Base-by-base conservation (phyloP, 2,888 invertebrate species). In the Drosophila pseudotalamancana region DNA sequence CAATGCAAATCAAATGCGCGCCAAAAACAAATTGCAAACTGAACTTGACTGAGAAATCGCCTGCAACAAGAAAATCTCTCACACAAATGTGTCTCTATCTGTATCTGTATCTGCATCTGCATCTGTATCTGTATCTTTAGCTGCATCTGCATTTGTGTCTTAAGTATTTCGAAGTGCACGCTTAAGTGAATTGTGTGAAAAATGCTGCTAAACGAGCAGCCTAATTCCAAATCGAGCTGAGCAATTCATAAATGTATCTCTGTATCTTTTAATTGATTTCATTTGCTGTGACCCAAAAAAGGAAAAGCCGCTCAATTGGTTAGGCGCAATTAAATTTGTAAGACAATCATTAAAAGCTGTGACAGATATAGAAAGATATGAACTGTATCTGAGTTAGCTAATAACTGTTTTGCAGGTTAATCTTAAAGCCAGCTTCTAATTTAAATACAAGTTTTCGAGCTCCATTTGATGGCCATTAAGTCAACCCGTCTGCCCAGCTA, bases 1-100 rank as follows among this genome's bases (percentile, higher is more conserved):
- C 71, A 68, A 76, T 53, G 61, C 67, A 63, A 83, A 77, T 73
- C 70, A 77, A 85, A 78, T 76, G 72, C 75, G 72, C 78, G 74
- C 77, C 77, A 79, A 66, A 80, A 76, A 77, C 76, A 86, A 88
- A 88, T 88, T 85, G 83, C 80, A 66, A 87, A 88, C 85, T 89
- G 89, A 89, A 89, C 89, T 89, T 89, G 89, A 89, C 86, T 89
- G 86, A 77, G 87, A 88, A 89, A 87, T 78, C 74, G 72, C 72
- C 69, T 51, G 67, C 66, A 69, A 46, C 68, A 72, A 37, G 43
- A 72, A 62, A 53, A 61, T 42, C 46, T 32, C 46, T 32, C 46
- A 49, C 70, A 56, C 46, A 59, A 63, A 39, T 40, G 42, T 11
- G 35, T 14, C 37, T 49, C 57, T 27, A 54, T 31, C 53, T 40